Percentiles rank a stretch among this genome's conserved stretches.
Evolutionary conservation across 2,888 invertebrate genomes (phyloP).

Genomic region (Polylopha cassiicola): DNA sequence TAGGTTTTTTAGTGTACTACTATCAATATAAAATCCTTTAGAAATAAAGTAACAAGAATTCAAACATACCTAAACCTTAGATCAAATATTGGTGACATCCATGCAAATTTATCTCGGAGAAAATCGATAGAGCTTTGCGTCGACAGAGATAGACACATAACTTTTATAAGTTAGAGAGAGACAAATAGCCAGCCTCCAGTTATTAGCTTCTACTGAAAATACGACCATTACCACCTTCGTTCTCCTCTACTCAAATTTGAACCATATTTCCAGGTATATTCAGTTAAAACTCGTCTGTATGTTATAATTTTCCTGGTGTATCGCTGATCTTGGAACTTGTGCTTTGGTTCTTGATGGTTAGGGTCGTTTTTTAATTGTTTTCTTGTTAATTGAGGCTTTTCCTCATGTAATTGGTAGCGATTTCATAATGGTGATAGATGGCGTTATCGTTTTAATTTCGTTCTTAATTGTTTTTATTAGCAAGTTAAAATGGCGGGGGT

Average conservation of each 20-base stretch:
- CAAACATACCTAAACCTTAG: not conserved
- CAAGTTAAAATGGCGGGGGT: slow-evolving; percentile 24
- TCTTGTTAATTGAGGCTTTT: slow-evolving; percentile 25
- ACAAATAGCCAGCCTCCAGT: slow-evolving; percentile 34
- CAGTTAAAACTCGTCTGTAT: not conserved
- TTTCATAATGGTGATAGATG: slow-evolving; percentile 60
- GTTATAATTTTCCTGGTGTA: not conserved
- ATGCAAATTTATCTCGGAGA: slow-evolving; percentile 53
- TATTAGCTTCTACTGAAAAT: slow-evolving; percentile 42
- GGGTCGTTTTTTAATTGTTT: not conserved
- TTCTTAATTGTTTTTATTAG: slow-evolving; percentile 50
- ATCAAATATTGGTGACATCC: slow-evolving; percentile 19
- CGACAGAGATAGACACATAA: slow-evolving; percentile 31
- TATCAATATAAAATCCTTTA: no score
- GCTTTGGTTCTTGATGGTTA: not conserved
- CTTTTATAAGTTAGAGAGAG: slow-evolving; percentile 24
- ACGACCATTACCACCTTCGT: slow-evolving; percentile 22
- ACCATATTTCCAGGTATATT: not conserved
- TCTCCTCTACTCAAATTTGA: slow-evolving; percentile 15
- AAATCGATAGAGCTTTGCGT: slow-evolving; percentile 55
- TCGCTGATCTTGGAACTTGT: not conserved
- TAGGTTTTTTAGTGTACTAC: no score
- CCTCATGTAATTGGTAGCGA: slow-evolving; percentile 48
- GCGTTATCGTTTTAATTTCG: slow-evolving; percentile 39
- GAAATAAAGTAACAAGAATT: not conserved